phyloP scores from a whole-genome alignment of 1,140 invertebrate species.

The Adelges cooleyi region DNA sequence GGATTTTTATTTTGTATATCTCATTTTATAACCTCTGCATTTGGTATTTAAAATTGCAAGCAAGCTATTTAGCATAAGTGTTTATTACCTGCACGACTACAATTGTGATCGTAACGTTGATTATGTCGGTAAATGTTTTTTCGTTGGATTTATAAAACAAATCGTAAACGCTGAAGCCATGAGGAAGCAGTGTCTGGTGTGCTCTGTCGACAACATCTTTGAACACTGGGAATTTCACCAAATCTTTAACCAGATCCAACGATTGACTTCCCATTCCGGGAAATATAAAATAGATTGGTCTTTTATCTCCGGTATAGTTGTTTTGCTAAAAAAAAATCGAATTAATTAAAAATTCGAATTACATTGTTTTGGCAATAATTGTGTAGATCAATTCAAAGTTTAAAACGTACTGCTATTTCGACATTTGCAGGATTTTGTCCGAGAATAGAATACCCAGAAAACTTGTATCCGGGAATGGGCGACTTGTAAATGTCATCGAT shows the following conservation, averaged over 20 bases:
- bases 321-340: slow-evolving; percentile 35
- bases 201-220: slow-evolving; percentile 41
- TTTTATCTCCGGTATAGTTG: slow-evolving; percentile 41
- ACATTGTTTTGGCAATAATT: no score
- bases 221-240: slow-evolving; percentile 46
- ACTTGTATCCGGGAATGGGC: slow-evolving; percentile 39
- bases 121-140: slow-evolving; percentile 41
- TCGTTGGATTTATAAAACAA: slow-evolving; percentile 43
- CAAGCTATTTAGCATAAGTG: no score
- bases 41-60: no score
- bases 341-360: no score
- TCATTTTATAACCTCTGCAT: no score
- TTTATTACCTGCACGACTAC: slow-evolving; percentile 59
- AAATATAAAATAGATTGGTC: slow-evolving; percentile 52
- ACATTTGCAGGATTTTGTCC: slow-evolving; percentile 35
- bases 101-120: slow-evolving; percentile 53
- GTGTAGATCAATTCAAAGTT: no score
- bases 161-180: slow-evolving; percentile 42
- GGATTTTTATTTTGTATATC: no score
- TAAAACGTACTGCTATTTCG: slow-evolving; percentile 1
- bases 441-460: slow-evolving; percentile 53
- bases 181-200: slow-evolving; percentile 32
- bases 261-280: slow-evolving; percentile 57
- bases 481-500: slow-evolving; percentile 17
- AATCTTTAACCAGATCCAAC: slow-evolving; percentile 46